Percentiles rank a stretch among this genome's conserved stretches.
phyloP scores from a whole-genome alignment of 2,113 vertebrate species.

The Sebastes fasciatus region DNA sequence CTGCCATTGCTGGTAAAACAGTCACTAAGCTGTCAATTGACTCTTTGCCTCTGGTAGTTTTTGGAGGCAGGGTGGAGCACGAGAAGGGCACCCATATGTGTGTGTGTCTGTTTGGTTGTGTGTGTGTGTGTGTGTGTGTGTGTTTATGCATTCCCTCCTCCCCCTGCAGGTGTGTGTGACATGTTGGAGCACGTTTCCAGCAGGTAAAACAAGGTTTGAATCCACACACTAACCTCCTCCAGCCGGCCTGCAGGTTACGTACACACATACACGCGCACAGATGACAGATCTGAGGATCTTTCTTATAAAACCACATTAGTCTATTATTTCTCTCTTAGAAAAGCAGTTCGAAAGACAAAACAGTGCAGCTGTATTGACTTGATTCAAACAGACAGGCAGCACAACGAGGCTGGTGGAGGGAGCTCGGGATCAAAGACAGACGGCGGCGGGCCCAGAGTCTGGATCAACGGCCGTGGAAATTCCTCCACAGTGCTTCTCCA shows the following conservation, averaged over 20 bases:
- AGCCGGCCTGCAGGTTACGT: slow-evolving; percentile 4
- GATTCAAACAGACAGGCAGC: slow-evolving; percentile 34
- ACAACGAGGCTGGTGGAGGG: slow-evolving; percentile 1
- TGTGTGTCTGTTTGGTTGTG: slow-evolving; percentile 32
- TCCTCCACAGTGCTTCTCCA: slow-evolving; percentile 48
- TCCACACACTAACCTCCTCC: slow-evolving; percentile 11
- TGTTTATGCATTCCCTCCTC: slow-evolving; percentile 14
- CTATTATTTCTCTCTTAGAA: not conserved
- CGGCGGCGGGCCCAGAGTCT: not conserved
- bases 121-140: slow-evolving; percentile 32
- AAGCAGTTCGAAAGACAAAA: not conserved
- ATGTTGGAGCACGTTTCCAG: slow-evolving; percentile 68
- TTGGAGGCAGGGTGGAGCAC: slow-evolving; percentile 63
- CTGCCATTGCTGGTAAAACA: slow-evolving; percentile 64
- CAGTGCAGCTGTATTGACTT: not conserved
- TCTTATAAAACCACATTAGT: not conserved
- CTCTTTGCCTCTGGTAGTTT: slow-evolving; percentile 65
- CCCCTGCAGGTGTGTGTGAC: slow-evolving; percentile 53
- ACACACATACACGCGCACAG: not conserved
- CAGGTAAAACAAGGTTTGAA: slow-evolving; percentile 63
- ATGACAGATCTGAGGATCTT: not conserved
- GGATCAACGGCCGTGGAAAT: slow-evolving; percentile 45
- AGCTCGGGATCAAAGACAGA: slow-evolving; percentile 13
- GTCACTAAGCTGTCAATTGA: slow-evolving; percentile 64
- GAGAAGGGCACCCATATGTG: not conserved